These are phyloP conservation scores for Ceratosolen fusciceps DNA, from an alignment of 1,140 invertebrate genomes.

Conservation along the genomic window DNA sequence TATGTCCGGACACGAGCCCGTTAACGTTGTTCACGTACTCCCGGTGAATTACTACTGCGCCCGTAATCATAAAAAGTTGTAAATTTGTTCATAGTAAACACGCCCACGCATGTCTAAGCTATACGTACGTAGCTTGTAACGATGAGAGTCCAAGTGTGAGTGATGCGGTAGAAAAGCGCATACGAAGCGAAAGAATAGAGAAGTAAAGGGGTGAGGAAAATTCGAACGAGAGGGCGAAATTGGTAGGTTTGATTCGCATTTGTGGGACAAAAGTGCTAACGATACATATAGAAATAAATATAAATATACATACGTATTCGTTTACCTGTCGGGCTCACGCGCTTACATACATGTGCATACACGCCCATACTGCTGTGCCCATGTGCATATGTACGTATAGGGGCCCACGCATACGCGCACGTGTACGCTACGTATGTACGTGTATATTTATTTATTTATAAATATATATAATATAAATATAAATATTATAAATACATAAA, in stretches of 20 bases:
- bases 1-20: slow-evolving; percentile 27
- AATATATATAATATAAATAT: slow-evolving; percentile 48
- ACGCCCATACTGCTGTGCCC: too few relatives aligned
- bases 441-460: slow-evolving; percentile 28
- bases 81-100: slow-evolving; percentile 65
- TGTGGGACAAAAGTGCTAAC: slow-evolving; percentile 50
- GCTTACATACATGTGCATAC: too few relatives aligned
- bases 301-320: slow-evolving; percentile 27
- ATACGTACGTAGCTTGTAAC: slow-evolving; percentile 45
- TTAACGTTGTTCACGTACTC: slow-evolving; percentile 32
- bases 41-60: slow-evolving; percentile 21
- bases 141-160: slow-evolving; percentile 22
- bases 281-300: slow-evolving; percentile 49
- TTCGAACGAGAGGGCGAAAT: slow-evolving; percentile 28
- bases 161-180: not conserved
- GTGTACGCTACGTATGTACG: slow-evolving; percentile 42
- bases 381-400: too few relatives aligned
- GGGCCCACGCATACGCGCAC: slow-evolving; percentile 49
- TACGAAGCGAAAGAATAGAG: not conserved
- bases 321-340: too few relatives aligned
- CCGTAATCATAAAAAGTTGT: slow-evolving; percentile 58
- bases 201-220: not conserved
- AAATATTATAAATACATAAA: slow-evolving; percentile 55
- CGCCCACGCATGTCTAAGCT: slow-evolving; percentile 32
- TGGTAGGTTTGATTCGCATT: not conserved